Percentiles rank a stretch among this genome's conserved stretches.
Evolutionary conservation across 1,140 invertebrate genomes (phyloP).

Genomic region (Aricia agestis): DNA sequence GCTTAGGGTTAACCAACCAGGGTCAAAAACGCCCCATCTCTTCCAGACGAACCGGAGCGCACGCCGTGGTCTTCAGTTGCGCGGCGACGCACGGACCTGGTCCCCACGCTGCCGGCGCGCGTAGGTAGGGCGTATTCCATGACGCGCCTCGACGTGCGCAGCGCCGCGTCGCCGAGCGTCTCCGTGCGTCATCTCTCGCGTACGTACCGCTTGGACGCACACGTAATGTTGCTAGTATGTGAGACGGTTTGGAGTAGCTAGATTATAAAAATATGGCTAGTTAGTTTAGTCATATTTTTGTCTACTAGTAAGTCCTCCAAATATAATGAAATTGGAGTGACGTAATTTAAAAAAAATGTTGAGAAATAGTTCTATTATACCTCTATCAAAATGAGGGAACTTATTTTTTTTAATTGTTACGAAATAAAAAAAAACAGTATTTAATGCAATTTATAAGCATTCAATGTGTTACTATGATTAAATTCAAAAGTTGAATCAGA

Average conservation of each 20-base stretch:
- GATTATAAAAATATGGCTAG: background rate
- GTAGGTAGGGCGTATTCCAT: conserved; percentile 93
- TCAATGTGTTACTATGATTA: no score
- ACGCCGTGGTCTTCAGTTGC: conserved; percentile 82
- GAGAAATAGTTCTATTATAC: no score
- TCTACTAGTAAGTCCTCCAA: no score
- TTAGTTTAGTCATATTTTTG: no score
- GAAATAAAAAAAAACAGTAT: no score
- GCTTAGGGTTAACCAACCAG: background rate
- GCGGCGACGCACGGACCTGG: conserved; percentile 90
- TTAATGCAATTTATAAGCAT: no score
- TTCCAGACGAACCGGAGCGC: conserved; percentile 74
- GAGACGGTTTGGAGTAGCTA: background rate
- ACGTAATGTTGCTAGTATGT: background rate
- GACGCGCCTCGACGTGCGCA: conserved; percentile 91
- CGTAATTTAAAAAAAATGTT: no score
- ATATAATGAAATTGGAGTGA: no score
- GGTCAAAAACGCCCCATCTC: background rate
- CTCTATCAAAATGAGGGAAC: no score
- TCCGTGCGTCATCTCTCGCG: conserved; percentile 66
- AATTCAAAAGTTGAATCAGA: no score
- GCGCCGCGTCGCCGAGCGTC: conserved; percentile 63
- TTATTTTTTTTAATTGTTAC: no score
- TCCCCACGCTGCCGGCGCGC: conserved; percentile 91
- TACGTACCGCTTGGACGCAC: conserved; percentile 23